Evolutionary conservation across 2,888 invertebrate species (phyloP).

Genomic region (Chloroclysta siterata): DNA sequence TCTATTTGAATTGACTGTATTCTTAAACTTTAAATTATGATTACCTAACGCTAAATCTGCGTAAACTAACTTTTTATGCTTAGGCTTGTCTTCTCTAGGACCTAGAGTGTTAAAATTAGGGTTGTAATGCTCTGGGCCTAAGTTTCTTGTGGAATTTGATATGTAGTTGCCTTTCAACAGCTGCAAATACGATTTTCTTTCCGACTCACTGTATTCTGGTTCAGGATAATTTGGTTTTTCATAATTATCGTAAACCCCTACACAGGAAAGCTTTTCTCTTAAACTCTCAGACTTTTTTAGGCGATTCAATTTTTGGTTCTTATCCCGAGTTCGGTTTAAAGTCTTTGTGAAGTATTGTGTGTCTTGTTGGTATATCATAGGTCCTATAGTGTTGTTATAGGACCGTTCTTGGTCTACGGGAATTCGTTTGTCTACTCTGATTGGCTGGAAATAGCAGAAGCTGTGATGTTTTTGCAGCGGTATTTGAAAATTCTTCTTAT

Average conservation of each 20-base stretch:
- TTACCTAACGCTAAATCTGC: conserved; percentile 83
- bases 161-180: conserved; percentile 79
- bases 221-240: conserved; percentile 80
- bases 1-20: conserved; percentile 84
- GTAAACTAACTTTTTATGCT: conserved; percentile 82
- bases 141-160: conserved; percentile 78
- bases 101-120: conserved; percentile 70
- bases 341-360: conserved; percentile 79
- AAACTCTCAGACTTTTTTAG: conserved; percentile 82
- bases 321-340: conserved; percentile 77
- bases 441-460: conserved; percentile 88
- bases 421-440: conserved; percentile 85
- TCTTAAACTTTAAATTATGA: conserved; percentile 84
- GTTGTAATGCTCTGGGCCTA: conserved; percentile 68
- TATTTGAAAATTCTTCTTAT: conserved; percentile 87
- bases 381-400: conserved; percentile 78
- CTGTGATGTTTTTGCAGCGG: conserved; percentile 88
- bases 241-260: conserved; percentile 79
- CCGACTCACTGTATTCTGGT: conserved; percentile 74
- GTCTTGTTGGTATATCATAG: conserved; percentile 77
- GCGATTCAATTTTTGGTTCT: conserved; percentile 76
- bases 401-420: conserved; percentile 76
- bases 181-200: conserved; percentile 76
- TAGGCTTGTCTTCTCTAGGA: conserved; percentile 75
- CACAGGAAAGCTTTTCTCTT: conserved; percentile 79